Percentiles rank a stretch among this genome's conserved stretches.
phyloP scores from a whole-genome alignment of 2,113 vertebrate species.

The Actenoides lindsayi region DNA sequence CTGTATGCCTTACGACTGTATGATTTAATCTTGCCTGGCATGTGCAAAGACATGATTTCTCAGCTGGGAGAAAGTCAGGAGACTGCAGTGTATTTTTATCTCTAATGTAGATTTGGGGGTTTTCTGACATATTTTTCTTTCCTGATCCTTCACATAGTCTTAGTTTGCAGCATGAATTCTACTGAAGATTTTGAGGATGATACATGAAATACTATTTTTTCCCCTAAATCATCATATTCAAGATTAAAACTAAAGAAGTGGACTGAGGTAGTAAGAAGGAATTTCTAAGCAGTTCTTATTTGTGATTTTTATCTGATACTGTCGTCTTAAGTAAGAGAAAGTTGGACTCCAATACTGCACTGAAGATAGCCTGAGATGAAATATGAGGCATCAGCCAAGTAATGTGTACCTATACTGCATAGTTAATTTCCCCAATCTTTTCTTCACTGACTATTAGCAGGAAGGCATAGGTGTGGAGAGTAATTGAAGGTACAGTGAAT shows the following conservation, averaged over 20 bases:
- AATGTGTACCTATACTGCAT: too few species aligned
- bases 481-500: background rate
- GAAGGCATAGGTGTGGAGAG: background rate
- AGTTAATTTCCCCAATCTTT: background rate
- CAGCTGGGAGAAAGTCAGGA: background rate
- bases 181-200: background rate
- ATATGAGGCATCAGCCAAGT: background rate
- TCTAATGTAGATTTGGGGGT: background rate
- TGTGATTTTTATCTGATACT: background rate
- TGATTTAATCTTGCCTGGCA: background rate
- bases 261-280: background rate
- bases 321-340: background rate
- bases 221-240: background rate
- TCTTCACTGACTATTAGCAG: background rate
- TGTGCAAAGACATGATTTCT: background rate
- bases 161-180: background rate
- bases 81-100: background rate
- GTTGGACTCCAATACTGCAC: background rate
- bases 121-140: too few species aligned
- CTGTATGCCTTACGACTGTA: background rate
- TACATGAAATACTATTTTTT: background rate
- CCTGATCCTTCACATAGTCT: too few species aligned
- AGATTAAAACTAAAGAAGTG: background rate
- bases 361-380: background rate
- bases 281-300: background rate